phyloP scores from a whole-genome alignment of 2,797 vertebrate species.

The Sebastes variabilis region DNA sequence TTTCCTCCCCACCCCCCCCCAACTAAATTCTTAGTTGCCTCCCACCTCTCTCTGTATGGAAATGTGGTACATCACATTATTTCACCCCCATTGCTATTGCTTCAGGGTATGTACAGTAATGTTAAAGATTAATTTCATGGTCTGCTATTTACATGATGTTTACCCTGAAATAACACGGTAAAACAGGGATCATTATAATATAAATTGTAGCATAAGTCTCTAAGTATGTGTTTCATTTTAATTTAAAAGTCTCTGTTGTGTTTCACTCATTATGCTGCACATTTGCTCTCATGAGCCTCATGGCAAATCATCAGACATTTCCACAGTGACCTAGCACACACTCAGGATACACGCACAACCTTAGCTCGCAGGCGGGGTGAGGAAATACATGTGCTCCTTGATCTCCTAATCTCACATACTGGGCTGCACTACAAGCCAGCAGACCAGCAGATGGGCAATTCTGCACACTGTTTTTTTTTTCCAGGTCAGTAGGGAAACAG shows the following conservation, averaged over 20 bases:
- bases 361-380: neutral
- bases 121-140: constrained; percentile 57
- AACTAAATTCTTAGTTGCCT: constrained; percentile 47
- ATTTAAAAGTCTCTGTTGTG: neutral
- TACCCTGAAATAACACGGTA: constrained; percentile 37
- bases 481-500: constrained; percentile 41
- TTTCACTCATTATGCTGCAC: constrained; percentile 14
- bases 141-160: constrained; percentile 51
- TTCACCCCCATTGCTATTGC: constrained; percentile 32
- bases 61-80: constrained; percentile 50
- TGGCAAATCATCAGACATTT: constrained; percentile 27
- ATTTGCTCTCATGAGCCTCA: neutral
- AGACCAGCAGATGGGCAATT: constrained; percentile 45
- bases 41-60: constrained; percentile 51
- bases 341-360: neutral
- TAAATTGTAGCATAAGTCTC: constrained; percentile 15
- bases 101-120: constrained; percentile 46
- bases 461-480: constrained; percentile 21
- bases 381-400: constrained; percentile 32
- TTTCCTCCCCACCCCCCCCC: neutral
- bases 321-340: constrained; percentile 7
- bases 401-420: constrained; percentile 50
- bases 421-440: constrained; percentile 20
- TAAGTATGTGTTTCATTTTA: constrained; percentile 22
- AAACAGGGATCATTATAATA: constrained; percentile 29